Evolutionary conservation across 2,113 vertebrate genomes (phyloP), one percentile per base, ranked within the genome.

Genomic region (Sakesphorus luctuosus): DNA sequence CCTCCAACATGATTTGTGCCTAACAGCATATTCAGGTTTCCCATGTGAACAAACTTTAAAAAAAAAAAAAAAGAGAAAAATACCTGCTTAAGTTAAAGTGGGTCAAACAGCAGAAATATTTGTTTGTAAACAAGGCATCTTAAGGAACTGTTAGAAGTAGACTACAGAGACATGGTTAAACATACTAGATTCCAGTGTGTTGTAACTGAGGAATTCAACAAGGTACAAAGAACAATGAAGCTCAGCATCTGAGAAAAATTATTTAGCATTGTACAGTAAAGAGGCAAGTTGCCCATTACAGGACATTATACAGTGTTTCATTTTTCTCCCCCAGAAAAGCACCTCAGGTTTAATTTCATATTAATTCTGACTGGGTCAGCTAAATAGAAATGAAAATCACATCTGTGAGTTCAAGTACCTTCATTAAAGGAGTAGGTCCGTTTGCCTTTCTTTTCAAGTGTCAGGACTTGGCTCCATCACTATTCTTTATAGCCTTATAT

Each of bases 181-280:
- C 21, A 6, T 50, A n/a, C 56, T 67, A 63, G 72, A 71, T 83
- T 67, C 90, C 21, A 71, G 35, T 3, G 2, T 77, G 65, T 36
- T 94, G 88, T 86, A 75, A 49, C 47, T 71, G 36, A 80, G 44
- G 79, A 93, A 91, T 94, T 74, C 75, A 90, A 25, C 16, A 71
- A 81, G 55, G 79, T 93, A 90, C 75, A 93, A 88, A 91, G 87
- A 92, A 92, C 59, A 94, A 87, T 81, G 62, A 91, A 91, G 12
- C 9, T 87, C 38, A 86, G 52, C 38, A 52, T 59, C 75, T 86
- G 63, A 96, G 82, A 90, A 78, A 88, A 88, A 76, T 95, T 10
- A 63, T 59, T 80, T 71, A 80, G 38, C 21, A 6, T 52, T 63
- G 67, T 76, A 63, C 47, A 81, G 72, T 59, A 94, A 96, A 71